Conservation (phyloP, 2,113 vertebrate genomes). For the Brachyhypopomus gauderio region DNA sequence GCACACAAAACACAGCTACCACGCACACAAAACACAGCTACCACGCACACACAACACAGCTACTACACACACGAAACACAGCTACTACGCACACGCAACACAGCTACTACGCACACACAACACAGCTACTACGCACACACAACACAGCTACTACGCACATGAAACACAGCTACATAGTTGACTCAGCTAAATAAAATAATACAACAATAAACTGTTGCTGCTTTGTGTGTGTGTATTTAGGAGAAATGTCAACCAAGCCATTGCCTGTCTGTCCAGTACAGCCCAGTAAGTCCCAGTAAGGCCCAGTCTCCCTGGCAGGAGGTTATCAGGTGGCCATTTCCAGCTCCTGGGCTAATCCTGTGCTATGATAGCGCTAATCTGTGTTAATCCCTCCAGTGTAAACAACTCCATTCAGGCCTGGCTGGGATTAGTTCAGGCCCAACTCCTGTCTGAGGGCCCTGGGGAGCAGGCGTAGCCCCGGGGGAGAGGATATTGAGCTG, state of each 20-base stretch:
- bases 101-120: too few species aligned
- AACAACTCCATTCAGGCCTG: slow-evolving; percentile 83
- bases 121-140: too few species aligned
- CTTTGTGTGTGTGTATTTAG: slow-evolving; percentile 26
- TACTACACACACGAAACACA: too few species aligned
- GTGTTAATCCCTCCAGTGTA: slow-evolving; percentile 84
- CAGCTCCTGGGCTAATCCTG: slow-evolving; percentile 75
- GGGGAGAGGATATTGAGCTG: slow-evolving; percentile 67
- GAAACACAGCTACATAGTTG: too few species aligned
- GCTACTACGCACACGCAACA: too few species aligned
- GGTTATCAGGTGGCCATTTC: slow-evolving; percentile 47
- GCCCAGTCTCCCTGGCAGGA: slow-evolving; percentile 12
- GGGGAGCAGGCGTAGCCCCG: slow-evolving; percentile 73
- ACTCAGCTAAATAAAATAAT: background rate
- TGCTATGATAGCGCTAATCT: slow-evolving; percentile 85
- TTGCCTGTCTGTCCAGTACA: background rate
- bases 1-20: too few species aligned
- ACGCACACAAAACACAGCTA: too few species aligned
- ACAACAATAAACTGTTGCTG: slow-evolving; percentile 13
- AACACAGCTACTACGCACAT: too few species aligned
- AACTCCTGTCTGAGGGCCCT: slow-evolving; percentile 74
- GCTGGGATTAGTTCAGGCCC: slow-evolving; percentile 87
- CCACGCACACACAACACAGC: too few species aligned
- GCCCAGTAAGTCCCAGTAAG: background rate
- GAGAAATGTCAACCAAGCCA: slow-evolving; percentile 37